Percentiles rank a stretch among this genome's conserved stretches.
These are phyloP conservation scores for Zelleria hepariella DNA, from an alignment of 2,888 invertebrate species.

Conservation along the genomic window DNA sequence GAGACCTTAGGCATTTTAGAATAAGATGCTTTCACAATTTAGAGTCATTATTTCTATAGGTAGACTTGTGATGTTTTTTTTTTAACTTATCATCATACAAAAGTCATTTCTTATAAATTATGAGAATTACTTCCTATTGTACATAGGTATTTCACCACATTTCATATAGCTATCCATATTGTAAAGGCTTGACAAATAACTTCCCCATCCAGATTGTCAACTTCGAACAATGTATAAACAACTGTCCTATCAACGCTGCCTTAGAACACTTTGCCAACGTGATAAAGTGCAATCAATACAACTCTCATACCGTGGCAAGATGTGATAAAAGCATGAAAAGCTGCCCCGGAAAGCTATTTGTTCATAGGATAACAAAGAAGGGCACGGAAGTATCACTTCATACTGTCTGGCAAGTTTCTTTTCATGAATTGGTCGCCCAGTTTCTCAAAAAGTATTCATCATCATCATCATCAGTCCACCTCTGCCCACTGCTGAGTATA, in stretches of 20 bases:
- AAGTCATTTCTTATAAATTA: no score
- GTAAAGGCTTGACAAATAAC: background rate
- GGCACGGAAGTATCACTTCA: background rate
- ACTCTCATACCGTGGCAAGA: slow-evolving; percentile 54
- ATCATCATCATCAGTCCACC: no score
- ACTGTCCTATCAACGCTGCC: background rate
- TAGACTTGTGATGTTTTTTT: no score
- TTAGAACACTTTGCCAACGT: slow-evolving; percentile 32
- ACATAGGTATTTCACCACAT: background rate
- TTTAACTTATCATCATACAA: no score
- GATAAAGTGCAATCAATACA: slow-evolving; percentile 54
- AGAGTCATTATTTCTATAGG: no score
- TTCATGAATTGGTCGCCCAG: no score
- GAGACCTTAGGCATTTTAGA: no score
- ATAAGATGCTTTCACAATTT: no score
- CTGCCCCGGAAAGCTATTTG: slow-evolving; percentile 46
- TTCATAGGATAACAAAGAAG: slow-evolving; percentile 14
- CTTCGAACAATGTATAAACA: background rate
- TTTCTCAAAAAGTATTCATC: no score
- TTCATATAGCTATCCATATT: background rate
- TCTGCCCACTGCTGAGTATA: no score
- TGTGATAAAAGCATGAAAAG: slow-evolving; percentile 61
- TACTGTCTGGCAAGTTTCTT: background rate
- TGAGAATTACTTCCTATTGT: no score
- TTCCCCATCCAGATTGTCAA: background rate